A percentile compares a stretch with the other conserved stretches of the same genome.
phyloP scores from a whole-genome alignment of 2,113 vertebrate species.

The Oreochromis spilurus region DNA sequence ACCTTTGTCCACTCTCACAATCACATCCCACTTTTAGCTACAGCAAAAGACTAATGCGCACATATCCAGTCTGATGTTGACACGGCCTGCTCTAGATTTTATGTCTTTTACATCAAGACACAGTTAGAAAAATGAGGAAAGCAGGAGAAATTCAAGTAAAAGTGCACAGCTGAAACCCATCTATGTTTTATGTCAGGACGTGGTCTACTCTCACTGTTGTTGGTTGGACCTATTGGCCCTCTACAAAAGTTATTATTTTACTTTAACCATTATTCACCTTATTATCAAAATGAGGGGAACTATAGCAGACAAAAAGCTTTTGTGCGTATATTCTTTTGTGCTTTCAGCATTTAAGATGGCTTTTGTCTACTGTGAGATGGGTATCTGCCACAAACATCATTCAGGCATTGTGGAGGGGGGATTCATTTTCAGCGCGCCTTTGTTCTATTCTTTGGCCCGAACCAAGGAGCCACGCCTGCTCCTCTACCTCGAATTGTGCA shows the following conservation, averaged over 20 bases:
- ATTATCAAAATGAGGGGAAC: slow-evolving; percentile 70
- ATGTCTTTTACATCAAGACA: neutral
- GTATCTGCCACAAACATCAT: slow-evolving; percentile 85
- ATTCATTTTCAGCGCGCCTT: slow-evolving; percentile 88
- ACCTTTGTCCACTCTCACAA: slow-evolving; percentile 57
- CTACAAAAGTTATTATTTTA: slow-evolving; percentile 62
- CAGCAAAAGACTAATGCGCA: slow-evolving; percentile 24
- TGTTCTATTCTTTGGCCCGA: slow-evolving; percentile 91
- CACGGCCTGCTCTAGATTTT: neutral
- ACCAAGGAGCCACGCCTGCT: slow-evolving; percentile 90
- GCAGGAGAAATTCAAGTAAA: neutral
- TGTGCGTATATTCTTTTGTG: slow-evolving; percentile 80
- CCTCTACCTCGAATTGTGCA: slow-evolving; percentile 78
- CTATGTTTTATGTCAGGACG: slow-evolving; percentile 11
- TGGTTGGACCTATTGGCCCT: slow-evolving; percentile 23
- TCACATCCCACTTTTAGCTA: slow-evolving; percentile 31
- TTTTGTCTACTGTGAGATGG: slow-evolving; percentile 80
- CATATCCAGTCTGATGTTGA: slow-evolving; percentile 1
- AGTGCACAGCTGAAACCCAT: neutral
- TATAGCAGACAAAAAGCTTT: slow-evolving; percentile 72
- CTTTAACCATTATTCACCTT: slow-evolving; percentile 58
- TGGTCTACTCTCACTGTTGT: slow-evolving; percentile 39
- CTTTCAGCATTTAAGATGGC: slow-evolving; percentile 80
- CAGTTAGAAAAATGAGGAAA: neutral
- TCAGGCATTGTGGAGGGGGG: slow-evolving; percentile 85